These are phyloP conservation scores for Myotis yumanensis DNA, from an alignment of 2,113 vertebrate species.

Conservation along the genomic window DNA sequence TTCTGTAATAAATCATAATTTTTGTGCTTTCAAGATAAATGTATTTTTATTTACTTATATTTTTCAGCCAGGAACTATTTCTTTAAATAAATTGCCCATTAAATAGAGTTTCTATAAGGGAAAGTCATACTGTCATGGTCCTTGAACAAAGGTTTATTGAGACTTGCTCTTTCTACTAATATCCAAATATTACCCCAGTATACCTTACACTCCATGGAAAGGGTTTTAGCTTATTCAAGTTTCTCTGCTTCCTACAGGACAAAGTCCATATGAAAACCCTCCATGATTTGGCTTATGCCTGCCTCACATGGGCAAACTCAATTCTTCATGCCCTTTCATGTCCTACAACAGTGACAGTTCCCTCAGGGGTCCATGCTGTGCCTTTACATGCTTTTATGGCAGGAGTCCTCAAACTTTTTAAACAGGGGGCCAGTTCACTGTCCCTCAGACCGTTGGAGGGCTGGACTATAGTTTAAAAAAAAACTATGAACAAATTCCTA, in stretches of 20 bases:
- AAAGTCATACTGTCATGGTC: background rate
- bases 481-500: too few relatives aligned
- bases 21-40: slow-evolving; percentile 15
- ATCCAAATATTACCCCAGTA: background rate
- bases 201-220: background rate
- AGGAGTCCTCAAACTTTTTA: too few relatives aligned
- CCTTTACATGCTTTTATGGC: background rate
- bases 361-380: fast-evolving
- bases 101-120: slow-evolving; percentile 14
- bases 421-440: too few relatives aligned
- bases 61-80: slow-evolving; percentile 1
- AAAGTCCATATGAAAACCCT: background rate
- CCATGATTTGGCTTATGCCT: background rate
- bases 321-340: background rate
- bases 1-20: slow-evolving; percentile 1
- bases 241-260: background rate
- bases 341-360: background rate
- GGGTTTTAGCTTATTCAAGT: background rate
- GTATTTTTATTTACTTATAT: background rate
- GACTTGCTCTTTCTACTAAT: background rate
- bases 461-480: too few relatives aligned
- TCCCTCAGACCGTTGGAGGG: too few relatives aligned
- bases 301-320: background rate
- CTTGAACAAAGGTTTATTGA: background rate
- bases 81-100: background rate